These are phyloP conservation scores for Crambe crambe DNA, from an alignment of 37 sponge, comb jelly and placozoan genomes.

Conservation along the genomic window DNA sequence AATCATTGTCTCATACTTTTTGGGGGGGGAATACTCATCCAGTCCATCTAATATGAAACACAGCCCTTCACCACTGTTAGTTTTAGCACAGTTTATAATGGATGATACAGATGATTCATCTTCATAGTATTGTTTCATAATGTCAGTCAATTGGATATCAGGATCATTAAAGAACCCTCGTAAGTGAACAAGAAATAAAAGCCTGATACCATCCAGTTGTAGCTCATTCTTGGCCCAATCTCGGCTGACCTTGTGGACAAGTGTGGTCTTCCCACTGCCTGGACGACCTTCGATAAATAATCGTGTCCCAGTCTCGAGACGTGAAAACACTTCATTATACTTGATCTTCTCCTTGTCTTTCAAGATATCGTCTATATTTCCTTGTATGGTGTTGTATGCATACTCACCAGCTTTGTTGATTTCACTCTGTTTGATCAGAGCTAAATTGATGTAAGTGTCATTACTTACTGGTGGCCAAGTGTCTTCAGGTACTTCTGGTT, in stretches of 20 bases:
- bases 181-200: slow-evolving; percentile 1
- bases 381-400: background rate
- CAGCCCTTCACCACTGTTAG: background rate
- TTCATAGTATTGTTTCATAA: background rate
- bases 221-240: slow-evolving; percentile 31
- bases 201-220: background rate
- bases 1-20: background rate
- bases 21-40: background rate
- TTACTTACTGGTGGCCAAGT: slow-evolving; percentile 9
- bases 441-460: slow-evolving; percentile 10
- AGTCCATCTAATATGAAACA: slow-evolving; percentile 25
- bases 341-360: background rate
- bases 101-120: background rate
- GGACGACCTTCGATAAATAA: slow-evolving; percentile 40
- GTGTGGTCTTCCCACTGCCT: slow-evolving; percentile 37
- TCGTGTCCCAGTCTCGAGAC: background rate
- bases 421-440: slow-evolving; percentile 1
- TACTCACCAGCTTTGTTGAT: background rate
- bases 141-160: background rate
- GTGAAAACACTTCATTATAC: slow-evolving; percentile 10
- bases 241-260: slow-evolving; percentile 19
- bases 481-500: slow-evolving; percentile 23
- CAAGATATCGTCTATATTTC: slow-evolving; percentile 23
- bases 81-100: background rate
- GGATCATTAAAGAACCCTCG: background rate